phyloP scores from a whole-genome alignment of 2,888 invertebrate genomes.

The Drosophila cyrtoloma region DNA sequence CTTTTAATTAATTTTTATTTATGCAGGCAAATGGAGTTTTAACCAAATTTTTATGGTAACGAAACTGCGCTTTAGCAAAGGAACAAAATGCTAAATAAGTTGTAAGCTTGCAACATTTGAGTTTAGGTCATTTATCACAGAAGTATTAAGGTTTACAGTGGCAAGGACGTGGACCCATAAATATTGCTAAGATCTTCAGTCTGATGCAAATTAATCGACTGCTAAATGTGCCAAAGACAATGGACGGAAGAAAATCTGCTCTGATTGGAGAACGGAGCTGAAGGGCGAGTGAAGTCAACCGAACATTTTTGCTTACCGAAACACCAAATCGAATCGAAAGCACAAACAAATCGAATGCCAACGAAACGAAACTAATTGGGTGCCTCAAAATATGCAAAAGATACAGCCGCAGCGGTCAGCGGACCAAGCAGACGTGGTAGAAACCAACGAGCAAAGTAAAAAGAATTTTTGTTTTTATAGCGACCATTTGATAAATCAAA shows the following conservation, averaged over 20 bases:
- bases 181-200: constrained; percentile 46
- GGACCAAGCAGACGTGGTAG: constrained; percentile 8
- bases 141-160: constrained; percentile 40
- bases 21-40: constrained; percentile 59
- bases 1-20: constrained; percentile 80
- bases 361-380: constrained; percentile 80
- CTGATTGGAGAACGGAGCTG: constrained; percentile 39
- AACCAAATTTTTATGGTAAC: constrained; percentile 30
- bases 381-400: constrained; percentile 74
- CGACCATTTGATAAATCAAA: constrained; percentile 69
- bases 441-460: constrained; percentile 6
- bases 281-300: constrained; percentile 68
- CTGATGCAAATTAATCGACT: constrained; percentile 75
- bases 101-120: constrained; percentile 16
- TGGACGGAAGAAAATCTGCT: constrained; percentile 14
- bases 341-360: constrained; percentile 62
- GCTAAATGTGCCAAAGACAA: constrained; percentile 63
- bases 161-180: constrained; percentile 42
- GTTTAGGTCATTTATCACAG: constrained; percentile 54
- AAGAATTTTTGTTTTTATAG: constrained; percentile 52
- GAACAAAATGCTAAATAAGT: constrained; percentile 13
- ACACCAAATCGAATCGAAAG: constrained; percentile 54
- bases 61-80: constrained; percentile 33
- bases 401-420: constrained; percentile 70
- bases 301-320: constrained; percentile 56